These are phyloP conservation scores for Megalurothrips usitatus DNA, from an alignment of 2,888 invertebrate species.

Conservation along the genomic window DNA sequence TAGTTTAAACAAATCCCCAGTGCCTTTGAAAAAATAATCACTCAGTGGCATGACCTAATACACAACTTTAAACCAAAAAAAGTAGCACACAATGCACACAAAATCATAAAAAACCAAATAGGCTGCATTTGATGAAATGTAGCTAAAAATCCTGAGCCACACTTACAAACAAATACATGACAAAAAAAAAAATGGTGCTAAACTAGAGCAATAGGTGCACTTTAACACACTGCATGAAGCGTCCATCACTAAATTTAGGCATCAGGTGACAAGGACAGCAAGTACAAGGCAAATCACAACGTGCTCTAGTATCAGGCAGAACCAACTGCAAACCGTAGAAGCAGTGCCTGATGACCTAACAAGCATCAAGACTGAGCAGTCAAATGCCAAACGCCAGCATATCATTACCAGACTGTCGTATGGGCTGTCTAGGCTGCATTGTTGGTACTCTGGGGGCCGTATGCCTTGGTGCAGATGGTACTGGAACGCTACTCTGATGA, in stretches of 20 bases:
- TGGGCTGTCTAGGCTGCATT: not conserved
- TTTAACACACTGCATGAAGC: not conserved
- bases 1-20: too few relatives aligned
- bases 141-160: not conserved
- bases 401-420: conserved; percentile 6
- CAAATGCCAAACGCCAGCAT: not conserved
- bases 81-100: too few relatives aligned
- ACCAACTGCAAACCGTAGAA: too few relatives aligned
- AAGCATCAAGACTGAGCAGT: not conserved
- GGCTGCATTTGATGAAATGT: not conserved
- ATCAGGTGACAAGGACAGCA: not conserved
- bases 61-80: too few relatives aligned
- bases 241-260: not conserved
- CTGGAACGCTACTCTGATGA: not conserved
- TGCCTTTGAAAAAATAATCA: too few relatives aligned
- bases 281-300: not conserved
- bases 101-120: too few relatives aligned
- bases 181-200: not conserved
- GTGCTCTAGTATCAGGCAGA: not conserved
- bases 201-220: not conserved
- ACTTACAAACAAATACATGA: not conserved
- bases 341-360: conserved; percentile 1
- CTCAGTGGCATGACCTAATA: too few relatives aligned
- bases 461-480: not conserved
- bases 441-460: conserved; percentile 7